These are phyloP conservation scores for Bothrops alternatus DNA, from an alignment of 2,797 vertebrate genomes.

Conservation along the genomic window DNA sequence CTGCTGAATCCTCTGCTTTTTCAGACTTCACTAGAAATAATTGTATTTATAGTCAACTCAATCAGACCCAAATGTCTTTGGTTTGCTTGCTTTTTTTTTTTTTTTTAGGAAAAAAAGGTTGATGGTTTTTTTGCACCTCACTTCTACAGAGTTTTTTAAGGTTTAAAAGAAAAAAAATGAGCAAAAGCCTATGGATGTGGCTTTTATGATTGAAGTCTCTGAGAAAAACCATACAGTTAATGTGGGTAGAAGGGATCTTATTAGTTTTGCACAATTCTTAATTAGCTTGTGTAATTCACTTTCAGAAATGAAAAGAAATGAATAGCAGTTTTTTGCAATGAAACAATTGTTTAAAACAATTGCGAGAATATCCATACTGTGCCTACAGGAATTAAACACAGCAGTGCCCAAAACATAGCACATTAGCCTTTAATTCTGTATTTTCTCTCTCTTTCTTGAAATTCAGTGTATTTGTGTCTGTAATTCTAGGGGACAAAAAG, in stretches of 20 bases:
- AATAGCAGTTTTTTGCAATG: conserved; percentile 23
- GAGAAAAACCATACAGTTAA: conserved; percentile 17
- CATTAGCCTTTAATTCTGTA: not conserved
- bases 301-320: not conserved
- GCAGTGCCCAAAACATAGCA: not conserved
- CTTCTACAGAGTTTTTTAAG: not conserved
- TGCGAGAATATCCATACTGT: not conserved
- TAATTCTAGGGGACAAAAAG: not conserved
- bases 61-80: not conserved
- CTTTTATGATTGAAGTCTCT: conserved; percentile 12
- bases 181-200: not conserved
- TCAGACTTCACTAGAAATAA: not conserved
- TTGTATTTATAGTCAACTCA: not conserved
- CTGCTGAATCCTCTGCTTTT: not conserved
- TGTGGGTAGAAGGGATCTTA: conserved; percentile 20
- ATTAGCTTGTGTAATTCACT: conserved; percentile 34
- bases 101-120: not conserved
- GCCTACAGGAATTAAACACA: not conserved
- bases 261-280: conserved; percentile 14
- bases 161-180: not conserved
- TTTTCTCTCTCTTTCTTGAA: not conserved
- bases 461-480: not conserved
- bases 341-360: conserved; percentile 9
- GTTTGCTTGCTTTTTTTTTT: not conserved
- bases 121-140: not conserved